A percentile compares a stretch with the other conserved stretches of the same genome.
Conservation (phyloP, 2,888 invertebrate genomes). For the Eilema griseolum region DNA sequence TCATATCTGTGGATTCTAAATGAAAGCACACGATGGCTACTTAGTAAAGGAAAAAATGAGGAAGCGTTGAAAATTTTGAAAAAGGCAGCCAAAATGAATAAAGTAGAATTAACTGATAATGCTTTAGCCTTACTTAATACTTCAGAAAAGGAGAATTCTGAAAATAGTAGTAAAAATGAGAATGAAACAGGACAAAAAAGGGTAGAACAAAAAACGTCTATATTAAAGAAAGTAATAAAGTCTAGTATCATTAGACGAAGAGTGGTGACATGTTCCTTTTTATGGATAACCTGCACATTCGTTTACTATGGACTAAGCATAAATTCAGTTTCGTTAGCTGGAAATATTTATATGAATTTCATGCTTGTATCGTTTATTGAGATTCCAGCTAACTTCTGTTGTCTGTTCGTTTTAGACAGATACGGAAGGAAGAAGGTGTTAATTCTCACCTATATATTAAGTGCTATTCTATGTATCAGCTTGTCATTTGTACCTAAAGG, state of each 20-base stretch:
- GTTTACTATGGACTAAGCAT: conserved; percentile 93
- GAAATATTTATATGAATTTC: conserved; percentile 93
- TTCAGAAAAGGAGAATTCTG: conserved; percentile 51
- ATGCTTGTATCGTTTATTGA: conserved; percentile 89
- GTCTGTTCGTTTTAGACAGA: conserved; percentile 88
- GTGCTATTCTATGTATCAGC: conserved; percentile 88
- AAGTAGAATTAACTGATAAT: conserved; percentile 78
- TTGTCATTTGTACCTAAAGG: conserved; percentile 88
- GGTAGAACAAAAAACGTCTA: conserved; percentile 53
- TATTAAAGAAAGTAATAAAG: conserved; percentile 79
- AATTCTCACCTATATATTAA: conserved; percentile 88
- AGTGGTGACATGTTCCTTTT: conserved; percentile 89
- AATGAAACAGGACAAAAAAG: conserved; percentile 36
- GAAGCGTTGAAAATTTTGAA: conserved; percentile 88
- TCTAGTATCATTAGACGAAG: conserved; percentile 86
- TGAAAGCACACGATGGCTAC: conserved; percentile 92
- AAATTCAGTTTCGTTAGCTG: conserved; percentile 91
- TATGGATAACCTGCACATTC: conserved; percentile 93
- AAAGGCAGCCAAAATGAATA: conserved; percentile 90
- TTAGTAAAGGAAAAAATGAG: conserved; percentile 89
- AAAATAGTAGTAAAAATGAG: conserved; percentile 23
- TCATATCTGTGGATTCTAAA: conserved; percentile 90
- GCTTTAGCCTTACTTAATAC: conserved; percentile 73
- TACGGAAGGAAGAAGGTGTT: conserved; percentile 89
- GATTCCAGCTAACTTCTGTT: conserved; percentile 90